Percentiles rank a stretch among this genome's conserved stretches.
phyloP scores from a whole-genome alignment of 2,113 vertebrate genomes.

The Odocoileus hemionus region DNA sequence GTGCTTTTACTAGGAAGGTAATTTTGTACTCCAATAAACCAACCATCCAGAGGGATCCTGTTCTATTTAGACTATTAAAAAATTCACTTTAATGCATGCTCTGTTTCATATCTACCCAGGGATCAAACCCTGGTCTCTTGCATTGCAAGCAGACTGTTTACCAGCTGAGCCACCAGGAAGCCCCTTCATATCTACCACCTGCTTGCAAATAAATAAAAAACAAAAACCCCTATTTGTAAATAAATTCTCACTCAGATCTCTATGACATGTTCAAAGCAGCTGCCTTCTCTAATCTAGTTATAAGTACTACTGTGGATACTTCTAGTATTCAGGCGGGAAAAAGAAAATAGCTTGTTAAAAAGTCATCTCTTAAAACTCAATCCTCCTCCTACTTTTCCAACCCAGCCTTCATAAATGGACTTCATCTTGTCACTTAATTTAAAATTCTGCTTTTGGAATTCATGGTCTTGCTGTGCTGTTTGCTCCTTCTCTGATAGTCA shows the following conservation, averaged over 20 bases:
- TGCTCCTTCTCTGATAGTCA: slow-evolving; percentile 69
- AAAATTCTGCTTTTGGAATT: slow-evolving; percentile 50
- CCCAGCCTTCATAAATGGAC: not conserved
- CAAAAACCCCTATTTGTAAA: not conserved
- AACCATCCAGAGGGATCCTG: not conserved
- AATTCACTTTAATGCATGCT: not conserved
- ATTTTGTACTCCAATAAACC: not conserved
- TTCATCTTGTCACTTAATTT: slow-evolving; percentile 43
- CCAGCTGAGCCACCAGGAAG: not conserved
- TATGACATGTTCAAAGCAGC: not conserved
- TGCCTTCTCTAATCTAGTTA: not conserved
- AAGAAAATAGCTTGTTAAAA: slow-evolving; percentile 49
- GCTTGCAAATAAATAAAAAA: not conserved
- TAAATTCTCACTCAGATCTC: not conserved
- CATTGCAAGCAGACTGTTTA: not conserved
- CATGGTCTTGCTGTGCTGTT: not conserved
- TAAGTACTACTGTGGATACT: slow-evolving; percentile 38
- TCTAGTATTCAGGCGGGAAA: not conserved
- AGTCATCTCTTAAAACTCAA: slow-evolving; percentile 34
- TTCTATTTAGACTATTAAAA: not conserved
- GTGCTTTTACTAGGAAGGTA: not conserved
- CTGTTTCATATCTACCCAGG: not conserved
- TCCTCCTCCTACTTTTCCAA: not conserved
- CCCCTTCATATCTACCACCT: not conserved
- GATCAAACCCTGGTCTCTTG: not conserved